Base-by-base conservation (phyloP, 2,113 vertebrate genomes). In the Cnemophilus loriae region DNA sequence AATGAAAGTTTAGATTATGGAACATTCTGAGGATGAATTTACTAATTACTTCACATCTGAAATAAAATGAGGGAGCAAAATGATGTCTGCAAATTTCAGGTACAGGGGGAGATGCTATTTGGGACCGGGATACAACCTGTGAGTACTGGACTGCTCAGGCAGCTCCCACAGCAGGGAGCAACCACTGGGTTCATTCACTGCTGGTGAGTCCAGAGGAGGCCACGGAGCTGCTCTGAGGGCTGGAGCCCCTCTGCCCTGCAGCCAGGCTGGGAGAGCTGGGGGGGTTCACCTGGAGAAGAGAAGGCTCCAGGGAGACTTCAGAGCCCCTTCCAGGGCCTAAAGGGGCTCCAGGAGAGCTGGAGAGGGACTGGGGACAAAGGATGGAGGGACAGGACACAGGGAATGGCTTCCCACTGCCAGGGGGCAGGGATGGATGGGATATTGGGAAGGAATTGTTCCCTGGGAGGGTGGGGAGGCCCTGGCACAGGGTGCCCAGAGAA, bases 81-180 rank as follows among this genome's bases (percentile, higher is more conserved):
- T 9, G 8, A 28, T 46, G 28, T 21, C 33, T 78, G 50, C n/a
- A 35, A 46, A 53, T 18, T 37, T 21, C 19, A 15, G 6, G 53
- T 22, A 5, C 3, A 32, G 35, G 3, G 2, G 19, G 27, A 69
- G 41, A 20, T 52, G 59, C 17, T 60, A 11, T 56, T 53, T 55
- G 35, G 27, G 55, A 16, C 5, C 0, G 0, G 42, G 50, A 27
- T 18, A 18, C 7, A 27, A 7, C 37, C 37, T 8, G 3, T 21
- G 85, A 20, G 10, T 20, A 5, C 33, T 13, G n/a, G 10, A n/a
- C 4, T 57, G 59, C 56, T 41, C 41, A 41, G 55, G 56, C 50
- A 80, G 35, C 46, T 59, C 37, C 33, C 23, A 11, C 20, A n/a
- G 63, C 47, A 37, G 13, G 28, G 53, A 64, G 16, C 21, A 50